A percentile compares a stretch with the other conserved stretches of the same genome.
phyloP scores from a whole-genome alignment of 2,888 invertebrate species.

The Drymonia ruficornis region DNA sequence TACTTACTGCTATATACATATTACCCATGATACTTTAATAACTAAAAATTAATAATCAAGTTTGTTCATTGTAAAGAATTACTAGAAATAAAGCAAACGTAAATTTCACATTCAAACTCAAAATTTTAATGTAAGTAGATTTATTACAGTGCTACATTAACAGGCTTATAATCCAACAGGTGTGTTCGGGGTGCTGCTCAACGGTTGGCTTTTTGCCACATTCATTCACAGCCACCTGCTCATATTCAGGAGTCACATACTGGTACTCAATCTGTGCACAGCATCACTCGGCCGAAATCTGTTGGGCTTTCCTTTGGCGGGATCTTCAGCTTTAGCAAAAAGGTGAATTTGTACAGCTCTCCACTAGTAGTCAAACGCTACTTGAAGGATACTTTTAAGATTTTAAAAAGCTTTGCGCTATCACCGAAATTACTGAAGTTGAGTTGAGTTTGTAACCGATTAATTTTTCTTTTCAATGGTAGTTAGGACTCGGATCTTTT shows the following conservation, averaged over 20 bases:
- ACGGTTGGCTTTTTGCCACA: conserved; percentile 82
- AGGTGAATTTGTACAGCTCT: conserved; percentile 53
- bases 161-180: conserved; percentile 61
- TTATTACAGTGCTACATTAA: conserved; percentile 13
- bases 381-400: background rate
- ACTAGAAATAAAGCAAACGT: background rate
- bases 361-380: too few species aligned
- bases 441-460: too few species aligned
- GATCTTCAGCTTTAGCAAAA: conserved; percentile 80
- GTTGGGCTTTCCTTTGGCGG: conserved; percentile 82
- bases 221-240: conserved; percentile 83
- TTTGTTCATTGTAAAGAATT: too few species aligned
- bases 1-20: too few species aligned
- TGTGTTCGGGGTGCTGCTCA: conserved; percentile 82
- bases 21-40: too few species aligned
- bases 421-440: too few species aligned
- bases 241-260: conserved; percentile 79
- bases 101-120: background rate
- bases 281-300: conserved; percentile 81
- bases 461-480: too few species aligned
- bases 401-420: too few species aligned
- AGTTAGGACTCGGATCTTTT: background rate
- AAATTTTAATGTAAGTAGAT: background rate
- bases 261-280: conserved; percentile 82
- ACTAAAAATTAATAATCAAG: too few species aligned